Base-by-base conservation (phyloP, 2,888 invertebrate species). In the Caenorhabditis sulstoni region DNA sequence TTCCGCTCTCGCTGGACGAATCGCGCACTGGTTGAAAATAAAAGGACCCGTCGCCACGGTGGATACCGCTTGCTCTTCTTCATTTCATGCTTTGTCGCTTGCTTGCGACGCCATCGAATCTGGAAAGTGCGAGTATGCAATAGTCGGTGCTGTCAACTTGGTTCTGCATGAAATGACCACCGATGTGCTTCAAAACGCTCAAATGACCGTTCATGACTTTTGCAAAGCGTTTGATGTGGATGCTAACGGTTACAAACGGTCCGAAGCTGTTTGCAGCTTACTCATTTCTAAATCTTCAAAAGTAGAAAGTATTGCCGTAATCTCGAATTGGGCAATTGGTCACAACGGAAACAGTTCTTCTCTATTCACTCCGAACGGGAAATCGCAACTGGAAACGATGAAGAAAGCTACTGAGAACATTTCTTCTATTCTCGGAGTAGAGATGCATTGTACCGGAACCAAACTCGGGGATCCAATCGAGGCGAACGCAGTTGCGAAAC, bases 41-140 rank as follows among this genome's bases (percentile, higher is more conserved):
- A 94, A 93, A 90, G 96, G 98, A 0, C 98, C 98, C 7, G 96
- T 96, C 90, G 95, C 94, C 91, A 94, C 96, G 23, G 91, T 97
- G 53, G 98, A 99, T 91, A 97, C 98, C 0, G 98, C 97, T 9
- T 99, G 98, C 91, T 97, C 97, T 0, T 97, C 97, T 88, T 95
- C 96, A 82, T 92, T 97, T 91, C 94, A 95, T 90, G 90, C 89
- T 44, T 77, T 90, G 22, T 65, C 77, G 11, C 49, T 77, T 3
- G 90, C 90, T 22, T 79, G 81, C 35, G 85, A 87, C 12, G 94
- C 95, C 41, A 94, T 97, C 87, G 93, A 94, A 83, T 18, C 44
- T 14, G 70, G 75, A 50, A 65, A 67, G 52, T 83, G 82, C 41
- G 79, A 83, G 5, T 67, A 65, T 45, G 90, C 90, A 4, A 79